Evolutionary conservation across 1,140 invertebrate genomes (phyloP), one percentile per base, ranked within the genome.

Genomic region (Cyclargus thomasi): DNA sequence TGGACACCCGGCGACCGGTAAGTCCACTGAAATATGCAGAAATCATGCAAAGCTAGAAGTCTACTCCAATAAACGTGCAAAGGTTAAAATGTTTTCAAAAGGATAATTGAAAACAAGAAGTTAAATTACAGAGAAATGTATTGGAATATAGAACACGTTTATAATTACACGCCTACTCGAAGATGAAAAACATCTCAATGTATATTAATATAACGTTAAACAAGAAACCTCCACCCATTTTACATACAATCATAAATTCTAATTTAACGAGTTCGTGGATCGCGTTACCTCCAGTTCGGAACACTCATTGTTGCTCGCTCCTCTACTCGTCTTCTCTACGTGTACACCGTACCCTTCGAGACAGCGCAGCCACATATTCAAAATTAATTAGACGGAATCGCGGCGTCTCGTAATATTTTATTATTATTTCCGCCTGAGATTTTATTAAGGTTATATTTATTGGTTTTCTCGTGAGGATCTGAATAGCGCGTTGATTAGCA

Each of bases 381-480:
- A 90, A 90, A 90, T 90, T 90, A 90, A 90, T 90, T 90, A 90
- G 81, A 84, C 83, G 81, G 88, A 90, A 88, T 86, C 85, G 86
- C 80, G 79, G 78, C 77, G 73, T 82, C 84, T 81, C 83, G 83
- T 88, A 84, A 90, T 90, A 87, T 88, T 88, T 87, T 88, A 88
- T 87, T 86, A 88, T 85, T 86, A 88, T 86, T 88, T 88, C 84
- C 80, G 82, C 77, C 78, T 84, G 81, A 83, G 81, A 85, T 88
- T 88, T 90, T 90, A 90, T 88, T 86, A 88, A 71, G 74, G 76
- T 82, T 81, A 81, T 88, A 88, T 88, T 90, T 85, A 90, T 88
- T 90, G 78, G 85, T 85, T 79, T 83, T 84, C 83, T 79, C 74
- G 77, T 80, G 77, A 80, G 79, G 78, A 90, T 87, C 79, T 83